Conservation (phyloP, 2,113 vertebrate genomes). For the Lethenteron reissneri region DNA sequence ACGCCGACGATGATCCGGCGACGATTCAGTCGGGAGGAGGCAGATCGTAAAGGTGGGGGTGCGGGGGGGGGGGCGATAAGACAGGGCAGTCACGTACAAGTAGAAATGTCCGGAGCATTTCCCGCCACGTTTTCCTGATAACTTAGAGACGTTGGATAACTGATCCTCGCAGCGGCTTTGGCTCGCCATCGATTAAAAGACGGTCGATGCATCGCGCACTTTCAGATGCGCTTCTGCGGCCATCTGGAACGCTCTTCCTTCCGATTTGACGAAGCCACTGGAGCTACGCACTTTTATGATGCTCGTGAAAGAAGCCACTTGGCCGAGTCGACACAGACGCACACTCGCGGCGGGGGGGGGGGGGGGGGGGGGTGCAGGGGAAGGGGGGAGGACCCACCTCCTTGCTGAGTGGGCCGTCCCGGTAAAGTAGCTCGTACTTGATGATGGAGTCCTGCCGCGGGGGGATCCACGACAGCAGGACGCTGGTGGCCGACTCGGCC, state of each 20-base stretch:
- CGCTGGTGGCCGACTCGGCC: conserved; percentile 88
- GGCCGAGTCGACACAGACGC: not conserved
- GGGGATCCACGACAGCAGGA: conserved; percentile 75
- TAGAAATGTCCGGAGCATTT: too few relatives aligned
- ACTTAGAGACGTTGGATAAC: too few relatives aligned
- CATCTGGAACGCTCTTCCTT: not conserved
- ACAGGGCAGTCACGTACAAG: too few relatives aligned
- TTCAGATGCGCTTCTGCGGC: not conserved
- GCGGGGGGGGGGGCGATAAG: too few relatives aligned
- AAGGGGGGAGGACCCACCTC: conserved; percentile 32
- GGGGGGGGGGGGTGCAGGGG: not conserved
- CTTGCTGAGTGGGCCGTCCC: conserved; percentile 69
- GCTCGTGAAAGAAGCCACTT: too few relatives aligned
- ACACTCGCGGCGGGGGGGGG: not conserved
- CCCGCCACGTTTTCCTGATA: too few relatives aligned
- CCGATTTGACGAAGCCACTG: not conserved
- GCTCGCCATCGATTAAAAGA: too few relatives aligned
- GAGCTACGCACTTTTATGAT: not conserved
- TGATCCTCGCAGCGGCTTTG: too few relatives aligned
- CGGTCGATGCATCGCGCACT: too few relatives aligned
- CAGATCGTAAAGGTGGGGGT: too few relatives aligned
- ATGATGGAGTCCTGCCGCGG: conserved; percentile 76
- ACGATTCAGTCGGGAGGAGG: too few relatives aligned
- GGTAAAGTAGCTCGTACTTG: conserved; percentile 75
- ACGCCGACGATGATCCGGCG: too few relatives aligned